Conservation (phyloP, 2,113 vertebrate genomes). For the Riparia riparia region DNA sequence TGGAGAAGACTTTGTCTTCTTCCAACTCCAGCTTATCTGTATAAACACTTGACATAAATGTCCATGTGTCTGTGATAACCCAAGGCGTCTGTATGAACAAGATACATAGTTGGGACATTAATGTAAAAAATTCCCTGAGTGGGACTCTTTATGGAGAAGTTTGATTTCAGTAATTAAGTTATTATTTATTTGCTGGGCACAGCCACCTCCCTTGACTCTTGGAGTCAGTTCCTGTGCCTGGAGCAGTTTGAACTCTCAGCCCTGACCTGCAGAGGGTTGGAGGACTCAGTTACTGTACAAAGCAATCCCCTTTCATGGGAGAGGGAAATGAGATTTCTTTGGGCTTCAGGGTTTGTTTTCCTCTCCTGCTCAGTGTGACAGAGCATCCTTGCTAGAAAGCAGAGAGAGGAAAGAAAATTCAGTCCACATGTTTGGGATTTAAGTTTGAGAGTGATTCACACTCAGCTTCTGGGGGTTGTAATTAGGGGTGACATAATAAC, state of each 20-base stretch:
- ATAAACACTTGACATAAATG: not conserved
- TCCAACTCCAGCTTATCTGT: not conserved
- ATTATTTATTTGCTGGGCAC: not conserved
- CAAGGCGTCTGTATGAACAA: not conserved
- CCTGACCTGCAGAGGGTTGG: not conserved
- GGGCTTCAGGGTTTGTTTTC: conserved; percentile 51
- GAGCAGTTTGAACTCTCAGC: conserved; percentile 4
- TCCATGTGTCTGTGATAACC: not conserved
- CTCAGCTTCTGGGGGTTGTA: conserved; percentile 68
- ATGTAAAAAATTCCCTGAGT: not conserved
- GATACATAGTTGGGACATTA: not conserved
- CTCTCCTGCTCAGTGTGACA: not conserved
- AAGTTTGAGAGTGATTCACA: conserved; percentile 62
- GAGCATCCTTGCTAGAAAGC: conserved; percentile 51
- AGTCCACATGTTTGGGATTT: conserved; percentile 68
- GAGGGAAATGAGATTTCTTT: conserved; percentile 29
- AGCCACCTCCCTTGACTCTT: not conserved
- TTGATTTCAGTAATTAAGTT: not conserved
- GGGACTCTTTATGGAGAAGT: not conserved
- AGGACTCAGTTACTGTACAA: not conserved
- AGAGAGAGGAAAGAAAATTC: conserved; percentile 47
- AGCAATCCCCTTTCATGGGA: not conserved
- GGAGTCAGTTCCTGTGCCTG: not conserved
- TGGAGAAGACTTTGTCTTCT: not conserved
- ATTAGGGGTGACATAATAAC: conserved; percentile 73